Base-by-base conservation (phyloP, 1,140 invertebrate genomes). In the Pogonognathellus flavescens region DNA sequence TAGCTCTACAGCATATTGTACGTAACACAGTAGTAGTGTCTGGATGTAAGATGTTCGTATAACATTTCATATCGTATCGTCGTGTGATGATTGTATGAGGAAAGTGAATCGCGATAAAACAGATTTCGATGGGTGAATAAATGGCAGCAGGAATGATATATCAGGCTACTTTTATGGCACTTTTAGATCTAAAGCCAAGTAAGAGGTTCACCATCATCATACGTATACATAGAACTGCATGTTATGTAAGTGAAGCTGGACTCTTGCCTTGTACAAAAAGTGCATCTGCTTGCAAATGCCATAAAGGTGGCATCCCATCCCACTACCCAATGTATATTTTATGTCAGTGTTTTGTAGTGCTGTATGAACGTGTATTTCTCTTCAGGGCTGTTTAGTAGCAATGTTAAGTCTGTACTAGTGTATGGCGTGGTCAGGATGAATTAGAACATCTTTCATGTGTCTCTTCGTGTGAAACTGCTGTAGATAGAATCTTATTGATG, bases 51-150 rank as follows among this genome's bases (percentile, higher is more conserved):
- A 20, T 76, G 14, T 76, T 76, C n/a, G 25, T 49, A 76, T 76
- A 76, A 50, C 25, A 76, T 76, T 41, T 41, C 41, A 41, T 76
- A 49, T 76, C 70, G 70, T 76, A 76, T 76, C 70, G 70, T 50
- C 50, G n/a, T 62, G 41, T 62, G 82, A 83, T 59, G 82, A 66
- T 62, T 83, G 82, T 60, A 50, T 66, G 52, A 81, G 80, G 59
- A 60, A 60, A 66, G 59, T 60, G 59, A 83, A 83, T 83, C 55
- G 82, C 82, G 59, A 83, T 83, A 83, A 83, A 83, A 83, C 82
- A 66, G 82, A 83, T 83, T 83, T 66, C 82, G 80, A 82, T 82
- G 59, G 82, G 82, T 57, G 82, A 60, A 83, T 57, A 83, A 83
- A 83, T 60, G 52, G 52, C 57, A 82, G 82, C n/a, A 50, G 25